Evolutionary conservation across 2,888 invertebrate genomes (phyloP).

Genomic region (Pyrrhia umbra): DNA sequence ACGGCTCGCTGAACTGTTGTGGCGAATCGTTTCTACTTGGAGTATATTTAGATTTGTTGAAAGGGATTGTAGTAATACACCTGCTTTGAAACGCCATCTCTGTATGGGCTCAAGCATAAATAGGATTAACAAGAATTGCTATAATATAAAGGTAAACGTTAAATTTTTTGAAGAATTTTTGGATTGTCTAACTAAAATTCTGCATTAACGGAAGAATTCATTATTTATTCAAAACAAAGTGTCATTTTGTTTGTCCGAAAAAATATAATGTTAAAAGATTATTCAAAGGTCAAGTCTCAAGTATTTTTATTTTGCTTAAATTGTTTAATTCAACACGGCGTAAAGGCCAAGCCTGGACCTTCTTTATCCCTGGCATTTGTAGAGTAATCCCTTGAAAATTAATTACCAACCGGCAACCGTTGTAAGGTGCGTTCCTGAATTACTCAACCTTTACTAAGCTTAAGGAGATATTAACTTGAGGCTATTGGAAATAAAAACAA

Average conservation of each 20-base stretch:
- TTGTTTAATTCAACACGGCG: slow-evolving; percentile 77
- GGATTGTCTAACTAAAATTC: not conserved
- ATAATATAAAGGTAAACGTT: not conserved
- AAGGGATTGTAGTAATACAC: slow-evolving; percentile 13
- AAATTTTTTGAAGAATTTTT: not conserved
- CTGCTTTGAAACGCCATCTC: not conserved
- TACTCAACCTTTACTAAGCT: slow-evolving; percentile 75
- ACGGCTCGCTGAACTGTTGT: slow-evolving; percentile 23
- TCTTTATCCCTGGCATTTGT: slow-evolving; percentile 83
- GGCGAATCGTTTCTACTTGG: slow-evolving; percentile 12
- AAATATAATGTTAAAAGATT: slow-evolving; percentile 49
- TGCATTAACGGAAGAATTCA: not conserved
- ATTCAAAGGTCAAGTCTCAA: slow-evolving; percentile 33
- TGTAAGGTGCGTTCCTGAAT: slow-evolving; percentile 68
- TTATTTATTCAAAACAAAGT: slow-evolving; percentile 6
- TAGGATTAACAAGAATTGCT: not conserved
- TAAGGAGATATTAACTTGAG: slow-evolving; percentile 71
- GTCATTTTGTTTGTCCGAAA: not conserved
- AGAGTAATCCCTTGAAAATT: slow-evolving; percentile 87
- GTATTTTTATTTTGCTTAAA: slow-evolving; percentile 72
- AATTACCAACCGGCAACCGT: slow-evolving; percentile 79
- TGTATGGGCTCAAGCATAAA: not conserved
- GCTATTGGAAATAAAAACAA: slow-evolving; percentile 50
- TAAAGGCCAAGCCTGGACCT: slow-evolving; percentile 74
- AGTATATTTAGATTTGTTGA: slow-evolving; percentile 13